phyloP scores from a whole-genome alignment of 2,797 vertebrate genomes.

The Spatula versicolor region DNA sequence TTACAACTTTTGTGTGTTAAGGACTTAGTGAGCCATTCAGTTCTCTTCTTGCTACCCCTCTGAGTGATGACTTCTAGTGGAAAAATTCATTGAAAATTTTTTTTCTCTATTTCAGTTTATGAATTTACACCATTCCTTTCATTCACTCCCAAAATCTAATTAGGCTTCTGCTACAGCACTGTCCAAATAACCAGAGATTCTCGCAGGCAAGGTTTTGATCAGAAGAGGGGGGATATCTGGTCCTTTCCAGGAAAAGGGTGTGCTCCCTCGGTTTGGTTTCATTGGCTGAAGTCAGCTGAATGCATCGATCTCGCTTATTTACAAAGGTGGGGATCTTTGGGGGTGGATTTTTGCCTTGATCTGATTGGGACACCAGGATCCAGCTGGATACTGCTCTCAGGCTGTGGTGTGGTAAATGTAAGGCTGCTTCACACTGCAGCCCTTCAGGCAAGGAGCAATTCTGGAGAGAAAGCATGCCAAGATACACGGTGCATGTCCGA shows the following conservation, averaged over 20 bases:
- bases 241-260: conserved; percentile 37
- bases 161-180: neutral
- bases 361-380: neutral
- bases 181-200: fast-evolving
- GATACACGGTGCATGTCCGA: conserved; percentile 92
- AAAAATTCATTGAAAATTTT: neutral
- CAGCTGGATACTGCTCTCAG: neutral
- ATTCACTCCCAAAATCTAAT: neutral
- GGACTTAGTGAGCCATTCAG: neutral
- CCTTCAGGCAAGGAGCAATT: neutral
- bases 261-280: conserved; percentile 8
- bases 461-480: conserved; percentile 81
- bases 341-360: neutral
- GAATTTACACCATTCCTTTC: neutral
- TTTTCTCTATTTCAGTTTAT: neutral
- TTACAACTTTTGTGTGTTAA: neutral
- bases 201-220: neutral
- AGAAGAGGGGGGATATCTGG: neutral
- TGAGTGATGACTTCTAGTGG: neutral
- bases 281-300: conserved; percentile 32
- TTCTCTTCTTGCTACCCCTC: neutral
- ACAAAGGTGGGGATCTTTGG: neutral
- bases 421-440: neutral
- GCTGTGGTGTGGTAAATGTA: fast-evolving
- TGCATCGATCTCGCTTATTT: neutral